A percentile compares a stretch with the other conserved stretches of the same genome.
phyloP scores from a whole-genome alignment of 1,140 invertebrate species.

The Cotesia chilonis region DNA sequence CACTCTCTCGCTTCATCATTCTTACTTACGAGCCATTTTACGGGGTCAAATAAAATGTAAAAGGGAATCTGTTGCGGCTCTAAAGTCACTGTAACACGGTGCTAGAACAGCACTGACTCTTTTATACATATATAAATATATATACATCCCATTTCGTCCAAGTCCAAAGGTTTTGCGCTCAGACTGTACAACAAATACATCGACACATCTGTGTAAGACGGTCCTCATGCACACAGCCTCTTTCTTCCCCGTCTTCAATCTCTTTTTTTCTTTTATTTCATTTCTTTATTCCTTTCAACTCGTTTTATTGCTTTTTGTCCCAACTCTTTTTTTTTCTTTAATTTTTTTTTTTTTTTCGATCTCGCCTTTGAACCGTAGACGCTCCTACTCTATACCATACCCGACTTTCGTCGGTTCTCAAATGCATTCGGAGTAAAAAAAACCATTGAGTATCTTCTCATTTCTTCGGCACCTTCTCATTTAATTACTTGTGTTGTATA shows the following conservation, averaged over 20 bases:
- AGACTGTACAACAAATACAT: too few relatives aligned
- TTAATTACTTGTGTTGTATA: too few relatives aligned
- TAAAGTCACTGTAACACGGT: conserved; percentile 41
- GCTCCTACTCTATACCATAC: neutral
- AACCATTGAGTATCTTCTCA: too few relatives aligned
- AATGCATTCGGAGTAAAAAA: neutral
- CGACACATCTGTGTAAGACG: too few relatives aligned
- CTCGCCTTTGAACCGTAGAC: conserved; percentile 30
- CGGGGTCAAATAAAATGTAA: conserved; percentile 40
- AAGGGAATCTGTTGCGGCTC: conserved; percentile 48
- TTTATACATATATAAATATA: too few relatives aligned
- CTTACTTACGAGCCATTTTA: conserved; percentile 12
- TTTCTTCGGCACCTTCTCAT: too few relatives aligned
- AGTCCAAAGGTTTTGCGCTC: neutral
- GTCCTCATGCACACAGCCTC: neutral
- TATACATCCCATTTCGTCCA: too few relatives aligned
- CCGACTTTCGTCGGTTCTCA: conserved; percentile 28
- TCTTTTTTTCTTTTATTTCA: conserved; percentile 25
- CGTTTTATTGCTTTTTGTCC: conserved; percentile 14
- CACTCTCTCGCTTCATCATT: neutral
- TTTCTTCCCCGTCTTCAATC: neutral
- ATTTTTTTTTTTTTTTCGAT: conserved; percentile 35
- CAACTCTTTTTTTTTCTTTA: conserved; percentile 9
- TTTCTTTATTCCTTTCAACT: conserved; percentile 10
- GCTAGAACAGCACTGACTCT: neutral